Base-by-base conservation (phyloP, 2,113 vertebrate species). In the Sprattus sprattus region DNA sequence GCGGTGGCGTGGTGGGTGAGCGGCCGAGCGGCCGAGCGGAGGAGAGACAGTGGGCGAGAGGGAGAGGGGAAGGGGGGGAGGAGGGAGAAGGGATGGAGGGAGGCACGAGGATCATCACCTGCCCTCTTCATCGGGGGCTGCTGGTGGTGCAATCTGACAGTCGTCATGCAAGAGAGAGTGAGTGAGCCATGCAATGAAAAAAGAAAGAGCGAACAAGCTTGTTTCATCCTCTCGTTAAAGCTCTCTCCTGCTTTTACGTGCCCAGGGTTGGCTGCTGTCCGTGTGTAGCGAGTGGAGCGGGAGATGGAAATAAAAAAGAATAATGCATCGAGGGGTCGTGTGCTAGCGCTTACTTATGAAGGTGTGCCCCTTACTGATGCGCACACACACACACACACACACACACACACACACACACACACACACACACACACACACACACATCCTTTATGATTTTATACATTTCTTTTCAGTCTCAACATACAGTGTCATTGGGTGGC, bases 191-290 rank as follows among this genome's bases (percentile, higher is more conserved):
- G 39, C 39, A 39, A 39, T 39, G 39, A 39, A 39, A 39, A 39
- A 39, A 39, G 39, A 39, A 85, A 75, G 87, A 84, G 88, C 82
- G 75, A 85, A 89, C 87, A 85, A 13, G 22, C 85, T 18, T 81
- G 88, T 92, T 92, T 91, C 84, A 91, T 91, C 88, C 83, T 85
- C 88, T 88, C 89, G 89, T 91, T 91, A 88, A 89, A 92, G 88
- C 47, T 75, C 50, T 75, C 85, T 91, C 82, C 86, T 90, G 91
- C 91, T 92, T 92, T 90, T 88, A 92, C 91, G 67, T 83, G 89
- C 83, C 89, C 3, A 0, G 86, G 86, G 81, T 71, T 13, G 64
- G 64, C 25, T 71, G 64, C 64, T 28, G 64, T 83, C 90, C 87
- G 67, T 45, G 78, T 9, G 80, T 81, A 81, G 82, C 64, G 46